Base-by-base conservation (phyloP, 2,113 vertebrate genomes). In the Bombycilla garrulus region DNA sequence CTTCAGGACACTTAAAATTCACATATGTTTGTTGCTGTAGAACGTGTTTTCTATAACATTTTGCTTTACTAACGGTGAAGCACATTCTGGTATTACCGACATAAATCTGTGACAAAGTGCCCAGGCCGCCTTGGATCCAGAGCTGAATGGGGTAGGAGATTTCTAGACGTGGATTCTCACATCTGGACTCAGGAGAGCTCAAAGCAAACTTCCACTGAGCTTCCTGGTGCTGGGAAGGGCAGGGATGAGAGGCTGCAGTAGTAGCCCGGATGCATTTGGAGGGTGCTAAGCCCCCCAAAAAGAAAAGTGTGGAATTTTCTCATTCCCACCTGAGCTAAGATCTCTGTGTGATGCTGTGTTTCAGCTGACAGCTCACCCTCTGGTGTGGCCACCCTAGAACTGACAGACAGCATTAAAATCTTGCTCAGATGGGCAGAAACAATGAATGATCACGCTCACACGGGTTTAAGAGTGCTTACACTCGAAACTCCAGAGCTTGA, bases 81-180 rank as follows among this genome's bases (percentile, higher is more conserved):
- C 67, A 33, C 8, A 2, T 42, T 44, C 65, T 81, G 56, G 25
- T 15, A 10, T 77, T 53, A 11, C 9, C 38, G 54, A 23, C 25
- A 21, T 11, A 36, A 67, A 58, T 5, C 11, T 53, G n/a, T 72
- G 17, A 13, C n/a, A 42, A 53, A 48, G 33, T 44, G 29, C 51
- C 6, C 4, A 5, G 67, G 38, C 21, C 31, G 29, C 13, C 50
- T 67, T 0, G 0, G 35, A 45, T 8, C 42, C 31, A 48, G 31
- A 57, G 31, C 10, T n/a, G 20, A 57, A 12, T 0, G 1, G n/a
- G 5, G 4, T 18, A 8, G 54, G 54, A 33, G 33, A 6, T 61
- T 73, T 69, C 54, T 26, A 12, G 22, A 2, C 33, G 24, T 3
- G 9, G 64, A n/a, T 38, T 81, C 36, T 70, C 36, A 48, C 18